Base-by-base conservation (phyloP, 2,113 vertebrate species). In the Plotosus lineatus region DNA sequence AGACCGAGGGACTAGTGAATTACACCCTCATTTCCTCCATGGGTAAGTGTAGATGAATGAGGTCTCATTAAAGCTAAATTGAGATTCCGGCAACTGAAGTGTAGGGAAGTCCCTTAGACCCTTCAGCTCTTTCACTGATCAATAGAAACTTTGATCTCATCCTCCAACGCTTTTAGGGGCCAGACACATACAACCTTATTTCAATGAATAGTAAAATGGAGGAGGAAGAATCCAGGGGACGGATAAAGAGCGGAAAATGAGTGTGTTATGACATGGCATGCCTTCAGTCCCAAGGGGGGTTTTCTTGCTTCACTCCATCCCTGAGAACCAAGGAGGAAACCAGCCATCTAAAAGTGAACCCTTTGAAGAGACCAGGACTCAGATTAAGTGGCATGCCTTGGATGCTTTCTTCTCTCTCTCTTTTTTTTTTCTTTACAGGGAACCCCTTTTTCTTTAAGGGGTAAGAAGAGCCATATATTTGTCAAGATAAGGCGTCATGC, bases 281-380 rank as follows among this genome's bases (percentile, higher is more conserved):
- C 92, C 91, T 92, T 91, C 79, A 84, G 90, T 93, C 93, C 91
- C 93, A 88, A 86, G 92, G 91, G 92, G 91, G 86, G 82, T 74
- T 88, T 89, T 90, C 88, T 87, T 88, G 87, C 90, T 88, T 84
- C 78, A 58, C 79, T 88, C 89, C 86, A 86, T 86, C 88, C 87
- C 87, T 88, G 87, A 91, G 92, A 92, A 91, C 85, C 75, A 87
- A 90, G 89, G 87, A 86, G 87, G 82, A 81, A 87, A 87, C 85
- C 82, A 80, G 87, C 73, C 90, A 89, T 83, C 90, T 86, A 85
- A 89, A 77, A 78, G 83, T n/a, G 53, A 53, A 80, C 83, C 80
- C 92, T 94, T 94, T 94, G 92, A 94, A 92, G 89, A 91, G 83
- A 77, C 83, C 87, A 28, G 82, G 77, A 80, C 90, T 89, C 84